These are phyloP conservation scores for Oreocharis arfaki DNA, from an alignment of 2,113 vertebrate genomes.

Conservation along the genomic window DNA sequence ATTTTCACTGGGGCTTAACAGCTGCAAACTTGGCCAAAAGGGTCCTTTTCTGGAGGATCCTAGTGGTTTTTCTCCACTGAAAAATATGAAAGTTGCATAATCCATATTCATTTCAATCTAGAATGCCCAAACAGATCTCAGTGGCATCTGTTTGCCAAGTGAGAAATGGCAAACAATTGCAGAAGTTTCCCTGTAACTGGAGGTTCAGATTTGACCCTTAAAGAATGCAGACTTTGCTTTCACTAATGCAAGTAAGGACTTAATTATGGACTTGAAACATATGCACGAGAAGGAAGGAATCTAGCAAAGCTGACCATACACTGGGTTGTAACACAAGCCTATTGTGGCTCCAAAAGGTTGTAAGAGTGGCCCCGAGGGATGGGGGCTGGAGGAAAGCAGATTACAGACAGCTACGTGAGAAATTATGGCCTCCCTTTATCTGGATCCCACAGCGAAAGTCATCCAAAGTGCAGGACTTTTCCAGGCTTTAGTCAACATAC, in stretches of 20 bases:
- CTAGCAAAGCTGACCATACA: background rate
- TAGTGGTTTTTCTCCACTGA: background rate
- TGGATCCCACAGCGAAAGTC: background rate
- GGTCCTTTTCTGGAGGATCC: background rate
- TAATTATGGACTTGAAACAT: background rate
- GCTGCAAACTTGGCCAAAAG: background rate
- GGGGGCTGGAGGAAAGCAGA: background rate
- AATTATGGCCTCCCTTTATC: background rate
- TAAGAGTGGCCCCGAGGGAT: background rate
- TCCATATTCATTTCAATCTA: background rate
- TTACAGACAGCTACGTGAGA: background rate
- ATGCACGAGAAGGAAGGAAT: background rate
- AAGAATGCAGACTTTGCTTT: background rate
- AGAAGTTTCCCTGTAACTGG: background rate
- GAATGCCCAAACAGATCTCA: background rate
- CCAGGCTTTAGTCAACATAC: background rate
- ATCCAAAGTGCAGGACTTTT: background rate
- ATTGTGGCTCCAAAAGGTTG: background rate
- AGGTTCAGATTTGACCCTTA: background rate
- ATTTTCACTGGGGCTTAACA: background rate
- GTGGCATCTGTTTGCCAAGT: background rate
- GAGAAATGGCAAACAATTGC: background rate
- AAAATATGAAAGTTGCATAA: background rate
- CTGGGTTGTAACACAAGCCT: background rate
- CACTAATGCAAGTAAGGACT: background rate